Base-by-base conservation (phyloP, 2,888 invertebrate species). In the Drosophila austrosaltans region DNA sequence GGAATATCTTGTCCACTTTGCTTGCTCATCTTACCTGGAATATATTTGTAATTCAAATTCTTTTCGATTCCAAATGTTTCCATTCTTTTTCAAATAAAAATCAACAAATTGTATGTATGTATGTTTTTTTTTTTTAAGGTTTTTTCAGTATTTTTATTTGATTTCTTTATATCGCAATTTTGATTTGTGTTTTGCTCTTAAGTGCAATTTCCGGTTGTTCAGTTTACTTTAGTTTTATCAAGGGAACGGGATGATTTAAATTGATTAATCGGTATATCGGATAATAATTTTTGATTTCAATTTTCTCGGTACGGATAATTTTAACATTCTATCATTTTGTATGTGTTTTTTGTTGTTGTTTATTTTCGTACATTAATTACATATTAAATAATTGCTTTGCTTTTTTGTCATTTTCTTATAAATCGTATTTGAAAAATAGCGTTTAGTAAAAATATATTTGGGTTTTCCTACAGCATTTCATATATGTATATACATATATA, bases 371-470 rank as follows among this genome's bases (percentile, higher is more conserved):
- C 78, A 87, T 61, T 81, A 83, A 78, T 85, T 85, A 88, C 77
- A 83, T 78, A 76, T 87, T 77, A 78, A 83, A 82, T 82, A 86
- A 82, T 90, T 89, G 87, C 87, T 81, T 88, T 83, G 79, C 82
- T 65, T 72, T 53, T 75, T 78, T 82, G 81, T 83, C 75, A 75
- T 78, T 80, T 48, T 78, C 77, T 83, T 81, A 79, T 78, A 79
- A 89, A 89, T 88, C 77, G 81, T 85, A 76, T 87, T 81, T 89
- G 36, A 80, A 88, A 83, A 86, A 88, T 85, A 82, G 89, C 85
- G 81, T 80, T 84, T 89, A 78, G 87, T 89, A 88, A 83, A 83
- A 88, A 88, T 83, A 83, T 88, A 83, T 88, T 88, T 88, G 74
- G 88, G 83, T 76, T 86, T 86, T 87, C 75, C 83, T 85, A 85